Base-by-base conservation (phyloP, 2,797 vertebrate species). In the Poecile montanus region DNA sequence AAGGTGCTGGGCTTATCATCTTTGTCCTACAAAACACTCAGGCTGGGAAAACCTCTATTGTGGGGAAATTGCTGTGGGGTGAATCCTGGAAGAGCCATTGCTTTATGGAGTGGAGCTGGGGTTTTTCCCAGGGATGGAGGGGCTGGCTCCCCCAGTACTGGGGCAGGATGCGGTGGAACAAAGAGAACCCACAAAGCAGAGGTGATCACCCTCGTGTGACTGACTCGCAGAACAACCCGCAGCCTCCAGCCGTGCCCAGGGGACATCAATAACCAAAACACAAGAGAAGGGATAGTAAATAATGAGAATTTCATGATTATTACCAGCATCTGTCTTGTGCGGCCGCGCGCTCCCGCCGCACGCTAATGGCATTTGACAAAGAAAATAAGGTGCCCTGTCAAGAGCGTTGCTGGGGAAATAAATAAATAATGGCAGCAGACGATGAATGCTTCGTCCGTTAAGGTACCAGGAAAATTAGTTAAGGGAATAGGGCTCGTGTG, bases 331-430 rank as follows among this genome's bases (percentile, higher is more conserved):
- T 66, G 95, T 95, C 96, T 96, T 92, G 75, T 13, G 30, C 44
- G 7, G 87, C 67, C 29, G 3, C 8, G 2, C 5, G 18, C 91
- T 94, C 80, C 80, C 4, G 13, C 94, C 10, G 67, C 38, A 76
- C 23, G 74, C 94, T 97, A 94, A 97, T 96, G 95, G 96, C 95
- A 88, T 92, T 95, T 95, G 95, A 96, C 96, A 95, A 94, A 90
- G 79, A 82, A 91, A 96, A 96, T 94, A 80, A 97, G 96, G 95
- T 91, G 90, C 88, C 86, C 75, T 89, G 94, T 95, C 93, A 80
- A 56, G 68, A 91, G 65, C 19, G 16, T 65, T 89, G 94, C 71
- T 2, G 2, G 77, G 86, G 81, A 97, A 95, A 97, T 86, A 96
- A 95, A 97, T 91, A 97, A 95, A 95, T 94, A 96, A 94, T 25